A percentile compares a stretch with the other conserved stretches of the same genome.
phyloP scores from a whole-genome alignment of 2,113 vertebrate genomes.

The Empidonax alnorum region DNA sequence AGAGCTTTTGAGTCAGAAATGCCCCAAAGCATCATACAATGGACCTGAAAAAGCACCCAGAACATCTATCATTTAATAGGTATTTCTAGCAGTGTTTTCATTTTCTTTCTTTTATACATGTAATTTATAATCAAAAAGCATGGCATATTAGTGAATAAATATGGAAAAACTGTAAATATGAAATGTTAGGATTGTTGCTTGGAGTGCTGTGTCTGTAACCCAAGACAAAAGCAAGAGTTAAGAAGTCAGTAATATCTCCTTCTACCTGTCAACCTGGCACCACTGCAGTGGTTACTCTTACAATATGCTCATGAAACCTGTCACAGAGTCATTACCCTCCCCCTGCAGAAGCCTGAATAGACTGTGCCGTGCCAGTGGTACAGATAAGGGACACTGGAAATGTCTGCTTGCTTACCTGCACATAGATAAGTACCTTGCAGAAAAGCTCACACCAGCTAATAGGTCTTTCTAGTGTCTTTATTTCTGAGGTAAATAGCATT shows the following conservation, averaged over 20 bases:
- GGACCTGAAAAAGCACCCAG: conserved; percentile 3
- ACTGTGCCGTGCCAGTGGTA: neutral
- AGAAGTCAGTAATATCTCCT: neutral
- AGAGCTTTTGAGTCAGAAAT: conserved; percentile 38
- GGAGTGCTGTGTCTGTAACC: neutral
- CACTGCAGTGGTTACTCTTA: neutral
- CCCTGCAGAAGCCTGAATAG: neutral
- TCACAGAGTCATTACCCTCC: neutral
- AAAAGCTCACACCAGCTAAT: neutral
- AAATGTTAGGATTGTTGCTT: neutral
- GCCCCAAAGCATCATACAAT: neutral
- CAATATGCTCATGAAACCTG: neutral
- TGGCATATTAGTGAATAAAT: neutral
- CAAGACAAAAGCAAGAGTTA: neutral
- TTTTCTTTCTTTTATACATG: neutral
- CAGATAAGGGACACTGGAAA: neutral
- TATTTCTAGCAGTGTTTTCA: neutral
- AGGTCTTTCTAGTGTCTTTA: neutral
- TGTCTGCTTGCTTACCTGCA: neutral
- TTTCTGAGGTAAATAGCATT: conserved; percentile 7
- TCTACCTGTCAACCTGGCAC: neutral
- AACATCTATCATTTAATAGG: neutral
- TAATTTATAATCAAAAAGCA: neutral
- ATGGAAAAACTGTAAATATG: neutral
- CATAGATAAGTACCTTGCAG: neutral